Evolutionary conservation across 2,113 vertebrate genomes (phyloP), one percentile per base, ranked within the genome.

Genomic region (Clarias batrachus): DNA sequence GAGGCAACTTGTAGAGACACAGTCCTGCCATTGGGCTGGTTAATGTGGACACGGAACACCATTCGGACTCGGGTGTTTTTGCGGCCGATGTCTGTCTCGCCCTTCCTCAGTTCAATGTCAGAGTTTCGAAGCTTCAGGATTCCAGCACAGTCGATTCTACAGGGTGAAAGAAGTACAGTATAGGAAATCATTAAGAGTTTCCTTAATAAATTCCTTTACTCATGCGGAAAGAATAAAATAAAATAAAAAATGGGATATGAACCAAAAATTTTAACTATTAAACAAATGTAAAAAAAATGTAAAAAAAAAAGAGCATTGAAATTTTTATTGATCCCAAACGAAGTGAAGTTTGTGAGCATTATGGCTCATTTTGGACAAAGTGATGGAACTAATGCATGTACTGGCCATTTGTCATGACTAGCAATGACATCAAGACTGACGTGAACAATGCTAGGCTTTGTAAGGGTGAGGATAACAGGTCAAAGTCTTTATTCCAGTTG

Each of bases 101-200:
- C 96, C 90, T 97, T 97, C 80, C 96, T 94, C 85, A 97, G 95
- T 88, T 97, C 96, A 0, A 97, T 97, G 90, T 97, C 96, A 0
- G 96, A 97, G 92, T 97, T 97, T 17, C 96, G 92, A 59, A 97
- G 96, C 87, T 97, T 97, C 63, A 97, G 90, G 84, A 97, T 97
- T 30, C 96, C 96, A 1, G 96, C 96, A 16, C 96, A 97, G 91
- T 97, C 96, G 0, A 97, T 96, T 89, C 96, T 97, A 89, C 19
- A 68, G 54, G 37, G 16, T 79, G 74, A 62, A 85, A 57, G 33
- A 81, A 62, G 52, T 30, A 8, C 17, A 27, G 3, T 30, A 8
- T 27, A 27, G 3, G 73, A 83, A 48, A 56, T 60, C 77, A 59
- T 59, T 79, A 79, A 60, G 14, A 14, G 57, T 80, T 62, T 37